Evolutionary conservation across 2,113 vertebrate genomes (phyloP).

Genomic region (Rhagologus leucostigma): DNA sequence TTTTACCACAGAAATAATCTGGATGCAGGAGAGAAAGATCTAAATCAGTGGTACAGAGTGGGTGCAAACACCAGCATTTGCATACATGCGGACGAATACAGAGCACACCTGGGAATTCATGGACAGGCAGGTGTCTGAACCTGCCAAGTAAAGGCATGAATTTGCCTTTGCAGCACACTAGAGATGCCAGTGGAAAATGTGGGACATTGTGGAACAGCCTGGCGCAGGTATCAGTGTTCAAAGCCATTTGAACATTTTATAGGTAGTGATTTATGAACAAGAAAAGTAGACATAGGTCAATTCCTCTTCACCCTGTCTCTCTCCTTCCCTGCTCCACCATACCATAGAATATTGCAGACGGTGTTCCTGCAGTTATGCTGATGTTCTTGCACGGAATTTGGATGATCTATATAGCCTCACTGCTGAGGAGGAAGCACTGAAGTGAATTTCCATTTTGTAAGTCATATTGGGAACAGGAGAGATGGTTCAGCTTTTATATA

Average conservation of each 20-base stretch:
- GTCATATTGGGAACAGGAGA: background rate
- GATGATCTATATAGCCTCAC: background rate
- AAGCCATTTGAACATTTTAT: background rate
- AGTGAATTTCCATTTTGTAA: background rate
- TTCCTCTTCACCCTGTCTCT: background rate
- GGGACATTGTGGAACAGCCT: background rate
- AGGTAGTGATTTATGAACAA: background rate
- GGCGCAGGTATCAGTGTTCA: background rate
- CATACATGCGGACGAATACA: background rate
- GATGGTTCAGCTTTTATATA: background rate
- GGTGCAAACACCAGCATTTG: background rate
- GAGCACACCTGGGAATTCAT: background rate
- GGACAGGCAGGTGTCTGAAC: background rate
- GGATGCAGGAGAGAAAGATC: background rate
- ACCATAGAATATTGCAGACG: background rate
- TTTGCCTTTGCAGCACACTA: background rate
- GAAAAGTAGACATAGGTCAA: rapidly evolving
- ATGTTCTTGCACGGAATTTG: background rate
- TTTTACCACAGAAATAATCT: background rate
- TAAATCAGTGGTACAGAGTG: background rate
- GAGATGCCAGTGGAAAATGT: background rate
- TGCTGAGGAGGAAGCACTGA: background rate
- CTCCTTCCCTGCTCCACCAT: background rate
- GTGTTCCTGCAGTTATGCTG: background rate
- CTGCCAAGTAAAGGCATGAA: background rate